Percentiles rank a stretch among this genome's conserved stretches.
Conservation (phyloP, 2,888 invertebrate genomes). For the Drosophila testacea region DNA sequence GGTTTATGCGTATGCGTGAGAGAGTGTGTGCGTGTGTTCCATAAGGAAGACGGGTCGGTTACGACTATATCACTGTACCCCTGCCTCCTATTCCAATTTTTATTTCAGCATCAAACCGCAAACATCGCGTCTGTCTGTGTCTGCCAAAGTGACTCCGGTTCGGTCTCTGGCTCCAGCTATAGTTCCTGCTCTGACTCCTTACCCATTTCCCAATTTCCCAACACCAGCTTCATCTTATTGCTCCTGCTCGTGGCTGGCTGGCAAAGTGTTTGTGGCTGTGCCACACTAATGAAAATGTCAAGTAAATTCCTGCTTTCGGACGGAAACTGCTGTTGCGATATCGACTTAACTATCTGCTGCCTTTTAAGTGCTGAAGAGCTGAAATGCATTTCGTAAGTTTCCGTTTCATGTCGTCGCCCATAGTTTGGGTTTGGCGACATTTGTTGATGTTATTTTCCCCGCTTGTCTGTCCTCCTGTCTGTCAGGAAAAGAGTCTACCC, state of each 20-base stretch:
- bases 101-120: constrained; percentile 72
- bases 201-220: constrained; percentile 1
- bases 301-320: constrained; percentile 84
- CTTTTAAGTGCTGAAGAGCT: constrained; percentile 56
- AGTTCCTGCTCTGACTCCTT: neutral
- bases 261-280: constrained; percentile 79
- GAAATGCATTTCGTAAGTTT: constrained; percentile 75
- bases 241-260: constrained; percentile 29
- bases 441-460: constrained; percentile 2
- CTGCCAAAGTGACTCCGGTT: constrained; percentile 48
- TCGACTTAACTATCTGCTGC: constrained; percentile 82
- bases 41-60: constrained; percentile 16
- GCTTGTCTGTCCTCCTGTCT: neutral
- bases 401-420: constrained; percentile 69
- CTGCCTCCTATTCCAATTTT: constrained; percentile 50
- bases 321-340: constrained; percentile 82
- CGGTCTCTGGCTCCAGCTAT: constrained; percentile 16
- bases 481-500: neutral
- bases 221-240: constrained; percentile 16
- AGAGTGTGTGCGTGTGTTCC: constrained; percentile 26
- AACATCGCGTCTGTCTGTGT: constrained; percentile 61
- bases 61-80: constrained; percentile 22
- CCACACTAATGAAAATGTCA: constrained; percentile 84
- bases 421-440: constrained; percentile 25
- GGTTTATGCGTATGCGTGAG: constrained; percentile 53